Evolutionary conservation across 2,113 vertebrate genomes (phyloP), one percentile per base, ranked within the genome.

Genomic region (Elanoides forficatus): DNA sequence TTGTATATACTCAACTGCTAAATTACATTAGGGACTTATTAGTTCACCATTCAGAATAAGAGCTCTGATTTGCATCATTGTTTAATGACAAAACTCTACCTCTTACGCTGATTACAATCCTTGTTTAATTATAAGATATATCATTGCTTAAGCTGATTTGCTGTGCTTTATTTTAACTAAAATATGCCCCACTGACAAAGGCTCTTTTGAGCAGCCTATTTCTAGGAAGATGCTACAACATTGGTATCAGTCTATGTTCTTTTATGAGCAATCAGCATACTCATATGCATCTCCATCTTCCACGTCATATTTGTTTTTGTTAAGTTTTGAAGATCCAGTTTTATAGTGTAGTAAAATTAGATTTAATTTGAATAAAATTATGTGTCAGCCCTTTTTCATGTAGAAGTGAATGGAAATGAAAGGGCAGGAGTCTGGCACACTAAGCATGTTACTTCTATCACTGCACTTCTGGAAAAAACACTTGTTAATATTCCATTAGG

Each of bases 61-160:
- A 96, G 58, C 86, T 95, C 45, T 55, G 62, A 97, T 92, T 88
- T 88, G 59, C 72, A 81, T 88, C 83, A 94, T 50, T 93, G 85
- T 83, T 92, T 94, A 92, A 95, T 88, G 82, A 88, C 59, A 93
- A 90, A 96, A 88, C 68, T 83, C 90, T 80, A 70, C 58, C 32
- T 85, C 71, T 95, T 62, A n/a, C 9, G 27, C 55, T 86, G 73
- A 94, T 90, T 66, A 72, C 22, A 84, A 75, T 70, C 76, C 92
- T 81, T 91, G 60, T 63, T 93, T 91, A 83, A 82, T 94, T 76
- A 6, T 55, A 81, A 87, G 26, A 88, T 67, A 43, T 34, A 84
- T 52, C 50, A 86, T 12, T 47, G 72, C 80, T 92, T 91, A 92
- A 88, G 76, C 18, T 91, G 83, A 86, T 93, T 70, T 95, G 65